Evolutionary conservation across 1,140 invertebrate genomes (phyloP).

Genomic region (Drosophila subobscura): DNA sequence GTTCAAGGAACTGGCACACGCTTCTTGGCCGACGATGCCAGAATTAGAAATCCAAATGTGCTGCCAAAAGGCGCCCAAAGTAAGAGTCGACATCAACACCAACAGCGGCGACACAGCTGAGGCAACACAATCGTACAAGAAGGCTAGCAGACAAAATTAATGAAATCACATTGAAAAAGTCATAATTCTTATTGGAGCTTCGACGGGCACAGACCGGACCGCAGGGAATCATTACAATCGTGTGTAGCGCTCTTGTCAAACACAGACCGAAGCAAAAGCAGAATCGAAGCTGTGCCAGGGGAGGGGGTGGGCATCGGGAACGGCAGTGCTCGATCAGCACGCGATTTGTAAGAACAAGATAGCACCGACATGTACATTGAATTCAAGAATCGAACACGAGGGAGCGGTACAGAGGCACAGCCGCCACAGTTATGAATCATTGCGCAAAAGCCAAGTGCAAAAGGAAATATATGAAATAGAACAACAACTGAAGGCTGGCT

Average conservation of each 20-base stretch:
- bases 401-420: constrained; percentile 8
- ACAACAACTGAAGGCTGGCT: constrained; percentile 1
- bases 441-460: constrained; percentile 58
- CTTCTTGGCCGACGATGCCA: constrained; percentile 18
- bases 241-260: constrained; percentile 78
- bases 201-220: constrained; percentile 58
- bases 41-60: constrained; percentile 46
- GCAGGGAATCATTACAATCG: constrained; percentile 78
- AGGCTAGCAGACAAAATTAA: constrained; percentile 57
- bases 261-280: constrained; percentile 31
- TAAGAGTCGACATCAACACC: constrained; percentile 79
- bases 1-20: constrained; percentile 71
- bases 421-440: constrained; percentile 71
- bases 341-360: constrained; percentile 80
- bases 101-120: constrained; percentile 55
- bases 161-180: constrained; percentile 79
- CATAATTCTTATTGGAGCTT: constrained; percentile 69
- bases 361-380: constrained; percentile 78
- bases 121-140: background rate
- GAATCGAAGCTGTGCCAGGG: constrained; percentile 18
- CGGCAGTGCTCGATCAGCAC: constrained; percentile 66
- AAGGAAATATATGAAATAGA: constrained; percentile 18
- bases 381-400: constrained; percentile 63
- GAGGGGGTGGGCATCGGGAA: constrained; percentile 6
- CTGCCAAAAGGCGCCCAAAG: constrained; percentile 54